Conservation (phyloP, 2,888 invertebrate genomes). For the Ormyrus thymus region DNA sequence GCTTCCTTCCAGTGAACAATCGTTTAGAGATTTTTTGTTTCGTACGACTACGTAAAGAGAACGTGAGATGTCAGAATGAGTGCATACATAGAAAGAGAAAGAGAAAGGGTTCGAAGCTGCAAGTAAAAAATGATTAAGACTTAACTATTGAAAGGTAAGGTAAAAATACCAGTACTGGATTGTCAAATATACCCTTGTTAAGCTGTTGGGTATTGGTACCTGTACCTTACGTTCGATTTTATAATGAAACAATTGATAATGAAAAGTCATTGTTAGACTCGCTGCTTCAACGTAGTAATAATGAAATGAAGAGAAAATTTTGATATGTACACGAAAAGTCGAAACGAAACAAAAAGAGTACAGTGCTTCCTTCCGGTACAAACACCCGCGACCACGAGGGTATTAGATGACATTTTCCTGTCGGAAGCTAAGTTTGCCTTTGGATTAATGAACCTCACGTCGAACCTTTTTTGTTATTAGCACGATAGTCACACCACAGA, state of each 20-base stretch:
- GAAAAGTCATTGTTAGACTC: neutral
- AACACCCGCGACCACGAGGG: conserved; percentile 31
- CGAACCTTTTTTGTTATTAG: conserved; percentile 48
- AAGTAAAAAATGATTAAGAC: conserved; percentile 16
- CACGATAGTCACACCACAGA: conserved; percentile 49
- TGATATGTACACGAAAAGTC: conserved; percentile 46
- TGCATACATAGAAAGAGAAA: conserved; percentile 1
- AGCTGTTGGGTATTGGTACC: too few species aligned
- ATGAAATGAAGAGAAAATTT: conserved; percentile 35
- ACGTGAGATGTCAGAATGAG: conserved; percentile 18
- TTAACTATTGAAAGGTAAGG: neutral
- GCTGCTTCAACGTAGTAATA: conserved; percentile 9
- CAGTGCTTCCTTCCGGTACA: conserved; percentile 17
- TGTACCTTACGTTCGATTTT: too few species aligned
- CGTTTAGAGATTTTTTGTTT: conserved; percentile 12
- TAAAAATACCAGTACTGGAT: too few species aligned
- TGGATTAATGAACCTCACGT: conserved; percentile 43
- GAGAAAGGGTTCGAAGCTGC: conserved; percentile 26
- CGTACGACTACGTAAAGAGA: conserved; percentile 7
- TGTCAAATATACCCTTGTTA: too few species aligned
- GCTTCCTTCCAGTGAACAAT: neutral
- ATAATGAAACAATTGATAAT: too few species aligned
- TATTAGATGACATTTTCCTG: conserved; percentile 16
- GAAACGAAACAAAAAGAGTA: conserved; percentile 6
- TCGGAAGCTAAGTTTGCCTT: conserved; percentile 27